These are phyloP conservation scores for Nemoura dubitans DNA, from an alignment of 2,888 invertebrate species.

Conservation along the genomic window DNA sequence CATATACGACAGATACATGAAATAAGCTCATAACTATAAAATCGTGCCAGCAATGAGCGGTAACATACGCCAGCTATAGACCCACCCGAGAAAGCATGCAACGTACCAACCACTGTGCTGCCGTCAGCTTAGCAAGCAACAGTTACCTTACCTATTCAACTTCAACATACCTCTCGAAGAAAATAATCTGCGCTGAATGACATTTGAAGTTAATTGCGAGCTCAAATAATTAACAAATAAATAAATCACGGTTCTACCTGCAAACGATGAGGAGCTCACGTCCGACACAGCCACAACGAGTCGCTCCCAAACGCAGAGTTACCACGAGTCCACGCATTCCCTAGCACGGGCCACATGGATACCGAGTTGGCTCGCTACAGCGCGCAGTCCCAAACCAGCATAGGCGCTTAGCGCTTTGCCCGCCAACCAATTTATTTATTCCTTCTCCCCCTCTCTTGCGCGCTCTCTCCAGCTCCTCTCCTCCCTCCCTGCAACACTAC, in stretches of 20 bases:
- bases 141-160: background rate
- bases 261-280: background rate
- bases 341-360: slow-evolving; percentile 47
- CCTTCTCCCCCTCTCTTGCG: background rate
- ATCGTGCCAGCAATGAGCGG: no score
- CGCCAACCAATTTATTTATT: slow-evolving; percentile 21
- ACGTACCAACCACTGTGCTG: background rate
- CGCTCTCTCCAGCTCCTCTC: background rate
- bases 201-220: background rate
- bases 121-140: background rate
- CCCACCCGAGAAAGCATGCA: background rate
- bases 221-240: background rate
- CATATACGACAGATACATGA: no score
- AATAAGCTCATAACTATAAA: no score
- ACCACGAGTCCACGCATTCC: slow-evolving; percentile 13
- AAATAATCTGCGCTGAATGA: background rate
- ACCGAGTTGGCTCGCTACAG: slow-evolving; percentile 45
- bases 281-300: background rate
- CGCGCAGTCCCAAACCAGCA: slow-evolving; percentile 47
- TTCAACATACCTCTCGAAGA: background rate
- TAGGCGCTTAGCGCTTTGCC: background rate
- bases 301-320: slow-evolving; percentile 17
- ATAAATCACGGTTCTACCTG: background rate
- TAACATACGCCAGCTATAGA: no score
- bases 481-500: background rate